Percentiles rank a stretch among this genome's conserved stretches.
Evolutionary conservation across 2,888 invertebrate genomes (phyloP).

Genomic region (Tetragnatha montana): DNA sequence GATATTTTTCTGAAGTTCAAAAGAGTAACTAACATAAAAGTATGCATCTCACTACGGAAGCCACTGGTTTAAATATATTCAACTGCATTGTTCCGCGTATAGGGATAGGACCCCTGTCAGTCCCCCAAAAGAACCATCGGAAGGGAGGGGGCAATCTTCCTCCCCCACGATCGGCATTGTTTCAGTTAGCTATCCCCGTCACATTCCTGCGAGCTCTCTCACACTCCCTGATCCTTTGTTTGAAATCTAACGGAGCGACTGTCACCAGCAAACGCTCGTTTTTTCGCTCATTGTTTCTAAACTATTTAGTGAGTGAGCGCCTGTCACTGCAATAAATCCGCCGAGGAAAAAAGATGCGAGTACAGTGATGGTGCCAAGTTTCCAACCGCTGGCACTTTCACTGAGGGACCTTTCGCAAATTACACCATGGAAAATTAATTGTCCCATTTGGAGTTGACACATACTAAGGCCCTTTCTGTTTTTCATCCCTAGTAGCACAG

Average conservation of each 20-base stretch:
- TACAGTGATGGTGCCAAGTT: conserved; percentile 9
- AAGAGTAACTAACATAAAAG: too few relatives aligned
- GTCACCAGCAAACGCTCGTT: not conserved
- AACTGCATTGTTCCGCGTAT: too few relatives aligned
- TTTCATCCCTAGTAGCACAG: too few relatives aligned
- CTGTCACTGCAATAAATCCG: not conserved
- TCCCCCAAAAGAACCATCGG: too few relatives aligned
- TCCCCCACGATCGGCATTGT: not conserved
- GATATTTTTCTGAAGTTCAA: too few relatives aligned
- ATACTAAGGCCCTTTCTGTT: too few relatives aligned
- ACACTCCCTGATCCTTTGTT: not conserved
- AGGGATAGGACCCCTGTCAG: too few relatives aligned
- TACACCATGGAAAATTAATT: not conserved
- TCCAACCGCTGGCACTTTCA: not conserved
- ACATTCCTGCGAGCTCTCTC: not conserved
- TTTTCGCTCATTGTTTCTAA: not conserved
- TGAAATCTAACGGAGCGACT: not conserved
- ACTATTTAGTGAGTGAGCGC: not conserved
- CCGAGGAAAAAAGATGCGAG: not conserved
- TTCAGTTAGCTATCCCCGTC: not conserved
- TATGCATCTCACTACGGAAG: too few relatives aligned
- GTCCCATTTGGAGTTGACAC: too few relatives aligned
- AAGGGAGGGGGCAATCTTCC: not conserved
- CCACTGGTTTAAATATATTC: too few relatives aligned
- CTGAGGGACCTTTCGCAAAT: conserved; percentile 30